Evolutionary conservation across 2,888 invertebrate species (phyloP).

Genomic region (Orthosia gracilis): DNA sequence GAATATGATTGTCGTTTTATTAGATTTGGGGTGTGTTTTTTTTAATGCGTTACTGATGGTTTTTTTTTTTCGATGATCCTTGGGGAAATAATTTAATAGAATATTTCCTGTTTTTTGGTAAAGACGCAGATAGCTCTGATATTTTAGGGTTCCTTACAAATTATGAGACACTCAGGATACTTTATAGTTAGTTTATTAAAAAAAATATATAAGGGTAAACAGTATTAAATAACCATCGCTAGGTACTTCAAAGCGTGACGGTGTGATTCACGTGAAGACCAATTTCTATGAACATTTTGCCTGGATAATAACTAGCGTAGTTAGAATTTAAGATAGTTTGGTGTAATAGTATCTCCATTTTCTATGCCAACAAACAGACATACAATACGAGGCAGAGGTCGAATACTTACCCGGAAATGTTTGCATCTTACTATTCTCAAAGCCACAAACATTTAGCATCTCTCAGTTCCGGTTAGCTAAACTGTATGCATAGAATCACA

Average conservation of each 20-base stretch:
- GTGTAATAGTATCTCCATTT: too few species aligned
- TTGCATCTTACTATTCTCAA: neutral
- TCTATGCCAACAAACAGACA: too few species aligned
- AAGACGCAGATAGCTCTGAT: too few species aligned
- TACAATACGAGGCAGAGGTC: neutral
- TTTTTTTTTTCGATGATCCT: neutral
- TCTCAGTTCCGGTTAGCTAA: too few species aligned
- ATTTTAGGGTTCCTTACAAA: neutral
- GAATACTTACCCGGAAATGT: neutral
- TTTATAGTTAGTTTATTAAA: too few species aligned
- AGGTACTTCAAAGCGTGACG: too few species aligned
- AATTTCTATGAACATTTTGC: neutral
- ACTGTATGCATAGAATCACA: neutral
- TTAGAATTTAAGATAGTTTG: too few species aligned
- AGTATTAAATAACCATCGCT: too few species aligned
- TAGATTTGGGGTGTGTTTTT: constrained; percentile 41
- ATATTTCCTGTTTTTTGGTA: constrained; percentile 4
- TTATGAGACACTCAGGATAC: neutral
- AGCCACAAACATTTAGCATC: neutral
- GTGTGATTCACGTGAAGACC: neutral
- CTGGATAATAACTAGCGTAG: too few species aligned
- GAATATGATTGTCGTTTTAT: constrained; percentile 63
- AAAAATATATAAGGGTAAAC: too few species aligned
- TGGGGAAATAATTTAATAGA: neutral
- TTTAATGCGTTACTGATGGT: constrained; percentile 50